Evolutionary conservation across 2,797 vertebrate species (phyloP).

Genomic region (Hemitrygon akajei): DNA sequence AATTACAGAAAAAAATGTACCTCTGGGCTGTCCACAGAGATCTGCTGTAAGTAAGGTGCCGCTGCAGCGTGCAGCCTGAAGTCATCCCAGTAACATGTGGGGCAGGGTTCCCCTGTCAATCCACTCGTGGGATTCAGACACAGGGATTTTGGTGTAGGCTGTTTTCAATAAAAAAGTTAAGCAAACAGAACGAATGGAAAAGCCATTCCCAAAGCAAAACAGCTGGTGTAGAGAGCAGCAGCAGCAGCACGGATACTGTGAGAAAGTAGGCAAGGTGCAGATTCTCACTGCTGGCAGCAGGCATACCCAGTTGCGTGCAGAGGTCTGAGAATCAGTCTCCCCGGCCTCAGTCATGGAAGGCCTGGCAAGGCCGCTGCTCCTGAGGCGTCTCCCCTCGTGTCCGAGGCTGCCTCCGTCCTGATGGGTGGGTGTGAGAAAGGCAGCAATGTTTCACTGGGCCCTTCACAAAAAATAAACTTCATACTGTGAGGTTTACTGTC

Average conservation of each 20-base stretch:
- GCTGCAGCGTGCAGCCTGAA: constrained; percentile 40
- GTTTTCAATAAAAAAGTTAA: background rate
- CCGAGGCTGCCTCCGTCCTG: background rate
- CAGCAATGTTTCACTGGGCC: background rate
- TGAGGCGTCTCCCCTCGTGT: no score
- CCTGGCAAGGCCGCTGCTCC: background rate
- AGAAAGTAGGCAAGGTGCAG: background rate
- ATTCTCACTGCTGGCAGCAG: background rate
- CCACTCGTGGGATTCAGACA: background rate
- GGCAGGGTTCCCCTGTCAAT: background rate
- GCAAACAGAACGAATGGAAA: background rate
- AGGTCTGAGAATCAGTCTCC: background rate
- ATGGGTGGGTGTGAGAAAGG: background rate
- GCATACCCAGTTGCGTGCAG: background rate
- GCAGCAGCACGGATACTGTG: background rate
- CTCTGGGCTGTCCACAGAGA: constrained; percentile 67
- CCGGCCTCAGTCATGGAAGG: background rate
- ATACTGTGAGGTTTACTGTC: no score
- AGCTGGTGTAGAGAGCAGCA: background rate
- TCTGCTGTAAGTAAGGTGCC: constrained; percentile 56
- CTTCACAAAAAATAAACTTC: no score
- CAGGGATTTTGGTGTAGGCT: background rate
- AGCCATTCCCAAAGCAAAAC: background rate
- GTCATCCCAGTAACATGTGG: background rate
- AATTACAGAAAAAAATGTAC: constrained; percentile 87